Base-by-base conservation (phyloP, 2,888 invertebrate species). In the Leucozona laternaria region DNA sequence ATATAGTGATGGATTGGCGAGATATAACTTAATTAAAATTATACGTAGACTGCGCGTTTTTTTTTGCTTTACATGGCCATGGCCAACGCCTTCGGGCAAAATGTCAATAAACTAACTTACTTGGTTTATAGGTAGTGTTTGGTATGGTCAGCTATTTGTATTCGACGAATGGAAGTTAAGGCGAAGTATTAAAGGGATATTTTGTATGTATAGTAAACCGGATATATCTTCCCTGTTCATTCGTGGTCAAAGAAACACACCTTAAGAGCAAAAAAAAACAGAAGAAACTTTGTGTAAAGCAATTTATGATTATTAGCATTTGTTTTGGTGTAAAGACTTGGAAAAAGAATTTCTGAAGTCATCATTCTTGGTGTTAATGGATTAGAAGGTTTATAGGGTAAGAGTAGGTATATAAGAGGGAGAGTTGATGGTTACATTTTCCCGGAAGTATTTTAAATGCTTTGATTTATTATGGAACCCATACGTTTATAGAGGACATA, bases 101-200 rank as follows among this genome's bases (percentile, higher is more conserved):
- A 53, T 64, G 57, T 76, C 70, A 70, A 71, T 57, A 64, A 71
- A 76, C 70, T 76, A 71, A 77, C 25, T 58, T 22, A 28, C 37
- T 68, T 58, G n/a, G 10, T 28, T 13, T 5, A 40, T 15, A 31
- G 2, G 31, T 15, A 31, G 2, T 57, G 55, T 17, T 57, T 31
- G 31, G 10, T 34, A 25, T 37, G 28, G 5, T 40, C 25, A 34
- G 25, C 10, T n/a, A 60, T 37, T 75, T 70, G 70, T 71, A 81
- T 77, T 62, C 71, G 64, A 43, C 71, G 64, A 43, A 31, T 28
- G 37, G 31, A 55, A 15, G 73, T 37, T 53, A 43, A 68, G 57
- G 50, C 28, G 37, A 20, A 37, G 17, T 17, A 34, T 17, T 11
- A 22, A 60, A 40, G 37, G 37, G 37, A 22, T 53, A 13, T 28